Evolutionary conservation across 2,888 invertebrate genomes (phyloP).

Genomic region (Mactromeris polynyma): DNA sequence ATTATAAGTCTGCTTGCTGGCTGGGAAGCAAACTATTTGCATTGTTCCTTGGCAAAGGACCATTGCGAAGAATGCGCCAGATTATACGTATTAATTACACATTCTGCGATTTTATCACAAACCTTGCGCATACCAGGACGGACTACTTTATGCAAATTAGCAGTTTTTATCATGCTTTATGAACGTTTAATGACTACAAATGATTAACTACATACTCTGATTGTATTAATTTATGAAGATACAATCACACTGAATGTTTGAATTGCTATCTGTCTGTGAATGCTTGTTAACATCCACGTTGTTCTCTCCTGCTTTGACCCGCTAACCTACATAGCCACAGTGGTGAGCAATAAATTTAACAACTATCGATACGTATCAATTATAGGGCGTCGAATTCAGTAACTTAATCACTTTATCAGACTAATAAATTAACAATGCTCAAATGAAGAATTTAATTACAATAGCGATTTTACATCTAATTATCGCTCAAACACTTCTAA

Average conservation of each 20-base stretch:
- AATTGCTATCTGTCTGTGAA: not conserved
- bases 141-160: slow-evolving; percentile 19
- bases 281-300: not conserved
- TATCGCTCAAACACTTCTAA: slow-evolving; percentile 13
- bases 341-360: not conserved
- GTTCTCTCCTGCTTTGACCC: not conserved
- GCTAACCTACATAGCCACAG: not conserved
- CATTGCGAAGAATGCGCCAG: not conserved
- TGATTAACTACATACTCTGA: not conserved
- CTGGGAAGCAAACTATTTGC: slow-evolving; percentile 12
- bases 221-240: not conserved
- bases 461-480: not conserved
- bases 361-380: slow-evolving; percentile 14
- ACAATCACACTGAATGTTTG: not conserved
- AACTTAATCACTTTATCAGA: not conserved
- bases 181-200: not conserved
- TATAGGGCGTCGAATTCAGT: not conserved
- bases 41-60: not conserved
- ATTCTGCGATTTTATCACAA: not conserved
- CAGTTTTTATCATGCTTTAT: not conserved
- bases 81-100: not conserved
- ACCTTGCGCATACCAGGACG: not conserved
- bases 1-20: not conserved
- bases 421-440: not conserved
- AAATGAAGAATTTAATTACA: slow-evolving; percentile 4